phyloP scores from a whole-genome alignment of 1,140 invertebrate genomes.

The Plutomurus gul region DNA sequence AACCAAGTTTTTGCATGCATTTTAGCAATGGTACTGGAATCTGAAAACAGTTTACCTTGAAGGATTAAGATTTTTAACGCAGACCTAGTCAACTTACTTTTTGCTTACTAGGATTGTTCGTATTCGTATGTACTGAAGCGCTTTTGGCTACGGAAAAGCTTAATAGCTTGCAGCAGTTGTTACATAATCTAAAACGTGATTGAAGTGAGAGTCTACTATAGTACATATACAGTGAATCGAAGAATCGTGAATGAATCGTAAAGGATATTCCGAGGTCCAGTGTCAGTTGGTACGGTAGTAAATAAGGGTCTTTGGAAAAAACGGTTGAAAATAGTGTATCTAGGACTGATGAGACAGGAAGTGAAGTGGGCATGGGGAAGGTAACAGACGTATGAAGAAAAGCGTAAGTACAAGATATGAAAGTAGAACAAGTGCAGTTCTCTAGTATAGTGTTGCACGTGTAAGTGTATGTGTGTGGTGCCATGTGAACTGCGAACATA shows the following conservation, averaged over 20 bases:
- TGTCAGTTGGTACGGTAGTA: too few relatives aligned
- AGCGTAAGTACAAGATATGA: slow-evolving; percentile 14
- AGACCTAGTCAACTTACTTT: too few relatives aligned
- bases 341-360: slow-evolving; percentile 19
- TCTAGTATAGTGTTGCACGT: background rate
- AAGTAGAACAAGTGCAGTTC: slow-evolving; percentile 17
- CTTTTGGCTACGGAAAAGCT: too few relatives aligned
- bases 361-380: background rate
- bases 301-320: background rate
- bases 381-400: background rate
- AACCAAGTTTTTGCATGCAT: too few relatives aligned
- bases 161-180: too few relatives aligned
- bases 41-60: too few relatives aligned
- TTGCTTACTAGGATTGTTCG: too few relatives aligned
- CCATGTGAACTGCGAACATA: too few relatives aligned
- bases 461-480: background rate
- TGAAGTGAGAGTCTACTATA: background rate
- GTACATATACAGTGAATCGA: background rate
- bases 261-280: too few relatives aligned
- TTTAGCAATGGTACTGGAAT: too few relatives aligned
- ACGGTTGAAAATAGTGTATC: slow-evolving; percentile 2
- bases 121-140: too few relatives aligned
- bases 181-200: background rate
- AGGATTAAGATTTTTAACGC: too few relatives aligned
- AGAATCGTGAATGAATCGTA: slow-evolving; percentile 26